These are phyloP conservation scores for Nibea coibor DNA, from an alignment of 2,113 vertebrate species.

Conservation along the genomic window DNA sequence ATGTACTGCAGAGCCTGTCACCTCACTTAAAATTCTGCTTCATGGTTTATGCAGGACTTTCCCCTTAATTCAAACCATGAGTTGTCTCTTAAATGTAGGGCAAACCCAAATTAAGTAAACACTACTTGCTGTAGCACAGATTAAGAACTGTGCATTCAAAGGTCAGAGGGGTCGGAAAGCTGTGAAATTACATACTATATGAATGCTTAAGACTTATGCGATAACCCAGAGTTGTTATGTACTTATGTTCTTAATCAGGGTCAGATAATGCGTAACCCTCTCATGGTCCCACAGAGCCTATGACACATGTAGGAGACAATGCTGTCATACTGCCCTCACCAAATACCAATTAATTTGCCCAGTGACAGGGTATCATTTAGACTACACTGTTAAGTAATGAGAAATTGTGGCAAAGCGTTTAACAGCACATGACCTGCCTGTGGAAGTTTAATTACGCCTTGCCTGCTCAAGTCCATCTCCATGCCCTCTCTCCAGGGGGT, in stretches of 20 bases:
- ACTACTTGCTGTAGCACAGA: constrained; percentile 26
- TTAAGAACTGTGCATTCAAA: constrained; percentile 48
- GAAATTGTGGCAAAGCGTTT: constrained; percentile 77
- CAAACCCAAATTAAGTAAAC: constrained; percentile 47
- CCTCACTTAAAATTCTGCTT: constrained; percentile 62
- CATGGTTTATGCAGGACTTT: constrained; percentile 68
- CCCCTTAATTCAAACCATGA: constrained; percentile 54
- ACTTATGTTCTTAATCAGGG: constrained; percentile 65
- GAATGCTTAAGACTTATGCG: constrained; percentile 6
- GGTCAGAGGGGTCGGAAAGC: constrained; percentile 40
- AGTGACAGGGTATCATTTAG: constrained; percentile 76
- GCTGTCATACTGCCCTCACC: constrained; percentile 66
- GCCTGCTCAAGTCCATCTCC: constrained; percentile 67
- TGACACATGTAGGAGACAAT: constrained; percentile 70
- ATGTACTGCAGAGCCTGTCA: constrained; percentile 40
- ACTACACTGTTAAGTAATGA: constrained; percentile 77
- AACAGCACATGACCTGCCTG: constrained; percentile 77
- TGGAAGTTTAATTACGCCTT: constrained; percentile 82
- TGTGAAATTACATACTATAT: constrained; percentile 48
- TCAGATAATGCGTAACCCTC: constrained; percentile 57
- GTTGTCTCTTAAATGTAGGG: constrained; percentile 58
- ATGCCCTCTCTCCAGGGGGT: constrained; percentile 72
- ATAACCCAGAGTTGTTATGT: constrained; percentile 47
- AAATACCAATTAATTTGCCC: constrained; percentile 74
- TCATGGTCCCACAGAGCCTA: constrained; percentile 47